Evolutionary conservation across 2,888 invertebrate species (phyloP), one percentile per base, ranked within the genome.

Genomic region (Drosophila acutilabella): DNA sequence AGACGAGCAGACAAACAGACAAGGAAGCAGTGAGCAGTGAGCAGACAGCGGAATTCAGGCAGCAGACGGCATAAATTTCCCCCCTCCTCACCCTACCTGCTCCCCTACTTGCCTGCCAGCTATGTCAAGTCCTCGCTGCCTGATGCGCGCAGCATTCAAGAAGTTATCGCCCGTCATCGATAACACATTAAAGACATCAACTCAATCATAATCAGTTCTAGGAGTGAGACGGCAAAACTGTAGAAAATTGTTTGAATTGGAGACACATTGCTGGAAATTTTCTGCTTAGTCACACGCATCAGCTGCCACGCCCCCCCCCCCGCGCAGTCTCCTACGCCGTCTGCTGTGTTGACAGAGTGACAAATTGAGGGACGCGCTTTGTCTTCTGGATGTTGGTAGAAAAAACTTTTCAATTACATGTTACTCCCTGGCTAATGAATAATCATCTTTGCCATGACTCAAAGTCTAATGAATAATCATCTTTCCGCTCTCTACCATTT

Each of bases 141-240:
- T 13, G 51, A 20, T 33, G 20, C 30, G 33, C 10, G 48, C 30
- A 7, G 33, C 33, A n/a, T 38, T 44, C 8, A 18, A 33, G 11
- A 4, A 36, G 42, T 18, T 45, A 23, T 6, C 30, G 57, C 54
- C 51, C 67, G 58, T 65, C 71, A 62, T 81, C 80, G 84, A 81
- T 78, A 78, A 78, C 84, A 78, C 80, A 89, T 89, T 89, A 88
- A 88, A 78, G 82, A 89, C 89, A 79, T 89, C 90, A 88, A 72
- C 86, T 86, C 81, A 88, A 89, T 89, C 88, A 90, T 89, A 86
- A 88, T 81, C 77, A 71, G 45, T 11, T 48, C 10, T 41, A n/a
- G 16, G 11, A 20, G 30, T 23, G 45, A 18, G 48, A 14, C 18
- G 11, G 13, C 23, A 6, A 20, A 48, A 16, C 4, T 10, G 16